These are phyloP conservation scores for Chiridota heheva DNA, from an alignment of 35 echinoderm and acorn worm species.

Conservation along the genomic window DNA sequence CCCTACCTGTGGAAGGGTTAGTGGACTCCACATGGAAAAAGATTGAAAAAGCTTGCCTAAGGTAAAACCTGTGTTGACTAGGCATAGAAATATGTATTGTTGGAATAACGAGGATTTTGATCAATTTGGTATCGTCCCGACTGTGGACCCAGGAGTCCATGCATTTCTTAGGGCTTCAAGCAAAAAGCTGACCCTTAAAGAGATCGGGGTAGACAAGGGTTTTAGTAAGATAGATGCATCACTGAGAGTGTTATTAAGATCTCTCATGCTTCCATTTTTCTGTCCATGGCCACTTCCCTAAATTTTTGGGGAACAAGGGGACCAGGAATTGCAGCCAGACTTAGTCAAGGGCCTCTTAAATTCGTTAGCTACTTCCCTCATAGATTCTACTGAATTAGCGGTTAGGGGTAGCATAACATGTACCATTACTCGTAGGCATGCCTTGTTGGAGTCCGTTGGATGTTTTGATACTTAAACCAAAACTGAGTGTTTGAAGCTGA, in stretches of 20 bases:
- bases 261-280: neutral
- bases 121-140: neutral
- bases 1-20: neutral
- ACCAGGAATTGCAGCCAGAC: neutral
- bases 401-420: neutral
- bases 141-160: neutral
- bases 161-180: neutral
- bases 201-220: neutral
- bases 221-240: neutral
- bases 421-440: neutral
- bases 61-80: neutral
- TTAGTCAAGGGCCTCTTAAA: neutral
- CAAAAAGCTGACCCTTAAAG: neutral
- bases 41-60: constrained; percentile 2
- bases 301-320: neutral
- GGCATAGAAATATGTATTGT: neutral
- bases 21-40: neutral
- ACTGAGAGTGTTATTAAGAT: too few species aligned
- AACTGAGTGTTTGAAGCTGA: neutral
- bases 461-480: neutral
- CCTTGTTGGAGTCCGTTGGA: neutral
- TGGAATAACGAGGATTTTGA: neutral
- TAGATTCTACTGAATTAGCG: neutral
- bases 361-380: neutral
- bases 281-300: neutral